A percentile compares a stretch with the other conserved stretches of the same genome.
These are phyloP conservation scores for zebrafish (Danio rerio) DNA, from an alignment of 2,113 vertebrate species.

Conservation along the genomic window GRCz12tu NC_133181.1:6361501-6362000, in stretches of 20 bases:
- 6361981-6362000: slow-evolving; percentile 25
- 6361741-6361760: background rate
- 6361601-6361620: background rate
- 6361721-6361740: background rate
- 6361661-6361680: background rate
- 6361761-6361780: background rate
- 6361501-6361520: too few species aligned
- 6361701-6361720: slow-evolving; percentile 4
- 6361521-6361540: too few species aligned
- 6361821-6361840: slow-evolving; percentile 40
- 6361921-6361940: slow-evolving; percentile 37
- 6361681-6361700: background rate
- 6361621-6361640: background rate
- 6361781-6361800: slow-evolving; percentile 27
- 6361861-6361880: slow-evolving; percentile 44
- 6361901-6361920: slow-evolving; percentile 31
- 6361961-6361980: slow-evolving; percentile 14
- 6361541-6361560: too few species aligned
- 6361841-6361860: slow-evolving; percentile 44
- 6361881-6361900: slow-evolving; percentile 37
- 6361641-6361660: background rate
- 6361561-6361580: background rate
- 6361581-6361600: background rate
- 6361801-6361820: slow-evolving; percentile 24
- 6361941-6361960: slow-evolving; percentile 43